These are phyloP conservation scores for Drepanosiphum platanoidis DNA, from an alignment of 2,888 invertebrate species.

Conservation along the genomic window DNA sequence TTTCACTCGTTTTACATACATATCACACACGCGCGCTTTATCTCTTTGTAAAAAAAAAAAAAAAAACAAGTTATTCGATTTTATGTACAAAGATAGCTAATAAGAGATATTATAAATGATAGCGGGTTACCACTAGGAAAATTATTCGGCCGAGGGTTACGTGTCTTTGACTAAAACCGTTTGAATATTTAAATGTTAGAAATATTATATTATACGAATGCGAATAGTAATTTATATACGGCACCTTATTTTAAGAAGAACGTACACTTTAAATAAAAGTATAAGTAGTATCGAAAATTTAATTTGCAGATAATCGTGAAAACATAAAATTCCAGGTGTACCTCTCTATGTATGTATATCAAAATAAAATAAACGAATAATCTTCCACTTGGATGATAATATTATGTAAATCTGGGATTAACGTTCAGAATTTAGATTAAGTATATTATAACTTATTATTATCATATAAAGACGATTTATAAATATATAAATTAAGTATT, in stretches of 20 bases:
- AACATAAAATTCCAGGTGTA: background rate
- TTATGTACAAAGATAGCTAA: background rate
- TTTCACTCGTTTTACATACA: background rate
- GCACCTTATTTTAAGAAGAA: background rate
- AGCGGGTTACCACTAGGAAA: background rate
- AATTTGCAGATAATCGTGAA: background rate
- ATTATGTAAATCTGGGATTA: too few species aligned
- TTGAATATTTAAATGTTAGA: background rate
- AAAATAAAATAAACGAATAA: background rate
- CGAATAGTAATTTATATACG: background rate
- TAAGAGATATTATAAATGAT: background rate
- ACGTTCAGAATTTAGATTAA: too few species aligned
- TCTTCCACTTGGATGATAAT: too few species aligned
- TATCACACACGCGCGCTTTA: background rate
- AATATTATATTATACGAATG: background rate
- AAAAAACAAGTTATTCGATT: background rate
- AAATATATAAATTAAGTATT: too few species aligned
- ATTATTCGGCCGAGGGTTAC: background rate
- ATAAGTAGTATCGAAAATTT: background rate
- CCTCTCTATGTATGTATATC: background rate
- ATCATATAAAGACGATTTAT: too few species aligned
- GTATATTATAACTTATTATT: too few species aligned
- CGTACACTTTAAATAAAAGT: background rate
- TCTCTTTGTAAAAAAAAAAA: background rate
- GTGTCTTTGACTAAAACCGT: background rate